phyloP scores from a whole-genome alignment of 2,113 vertebrate genomes.

The Colaptes auratus region DNA sequence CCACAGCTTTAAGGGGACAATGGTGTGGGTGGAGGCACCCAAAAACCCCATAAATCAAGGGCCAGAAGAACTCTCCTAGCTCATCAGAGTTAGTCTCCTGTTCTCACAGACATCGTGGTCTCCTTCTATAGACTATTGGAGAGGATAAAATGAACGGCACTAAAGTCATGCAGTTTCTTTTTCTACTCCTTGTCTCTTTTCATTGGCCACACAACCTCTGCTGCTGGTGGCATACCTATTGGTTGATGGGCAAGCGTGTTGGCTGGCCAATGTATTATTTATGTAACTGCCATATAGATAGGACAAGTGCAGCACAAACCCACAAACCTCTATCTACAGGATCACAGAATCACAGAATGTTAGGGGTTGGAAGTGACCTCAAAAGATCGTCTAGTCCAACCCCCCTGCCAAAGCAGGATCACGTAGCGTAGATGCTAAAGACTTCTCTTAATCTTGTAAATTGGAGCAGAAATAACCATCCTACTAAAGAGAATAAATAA shows the following conservation, averaged over 20 bases:
- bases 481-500: neutral
- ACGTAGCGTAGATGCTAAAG: neutral
- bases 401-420: no score
- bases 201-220: neutral
- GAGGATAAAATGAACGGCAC: neutral
- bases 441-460: neutral
- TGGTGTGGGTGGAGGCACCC: neutral
- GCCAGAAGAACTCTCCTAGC: slow-evolving; percentile 1
- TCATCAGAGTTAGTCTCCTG: neutral
- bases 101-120: neutral
- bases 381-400: no score
- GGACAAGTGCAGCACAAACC: neutral
- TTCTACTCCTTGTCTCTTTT: neutral
- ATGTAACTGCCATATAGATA: fast-evolving
- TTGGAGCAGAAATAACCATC: neutral
- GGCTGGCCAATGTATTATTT: neutral
- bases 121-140: neutral
- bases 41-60: neutral
- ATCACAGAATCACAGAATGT: no score
- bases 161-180: neutral
- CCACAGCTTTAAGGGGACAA: neutral
- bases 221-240: neutral
- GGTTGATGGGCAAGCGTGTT: neutral
- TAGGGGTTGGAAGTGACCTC: no score
- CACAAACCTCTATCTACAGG: neutral